A percentile compares a stretch with the other conserved stretches of the same genome.
These are phyloP conservation scores for Stegodyphus mimosarum DNA, from an alignment of 1,140 invertebrate genomes.

Conservation along the genomic window DNA sequence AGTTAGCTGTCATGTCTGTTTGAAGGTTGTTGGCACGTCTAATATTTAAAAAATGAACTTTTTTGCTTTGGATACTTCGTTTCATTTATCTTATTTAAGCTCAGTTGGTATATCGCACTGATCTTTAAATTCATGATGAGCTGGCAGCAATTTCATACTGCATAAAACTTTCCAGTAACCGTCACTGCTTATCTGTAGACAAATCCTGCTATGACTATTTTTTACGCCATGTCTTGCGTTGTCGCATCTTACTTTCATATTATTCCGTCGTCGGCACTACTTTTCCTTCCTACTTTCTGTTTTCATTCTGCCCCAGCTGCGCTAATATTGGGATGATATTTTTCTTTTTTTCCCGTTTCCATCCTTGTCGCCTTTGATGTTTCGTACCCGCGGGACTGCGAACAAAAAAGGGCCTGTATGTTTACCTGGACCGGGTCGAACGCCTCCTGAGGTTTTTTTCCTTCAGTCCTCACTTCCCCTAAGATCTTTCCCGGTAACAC, in stretches of 20 bases:
- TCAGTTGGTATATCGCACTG: too few relatives aligned
- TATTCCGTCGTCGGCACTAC: slow-evolving; percentile 54
- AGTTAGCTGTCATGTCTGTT: too few relatives aligned
- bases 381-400: slow-evolving; percentile 47
- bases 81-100: too few relatives aligned
- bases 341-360: slow-evolving; percentile 45
- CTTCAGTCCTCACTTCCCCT: not conserved
- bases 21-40: too few relatives aligned
- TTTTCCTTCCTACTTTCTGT: slow-evolving; percentile 42
- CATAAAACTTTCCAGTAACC: not conserved
- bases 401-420: slow-evolving; percentile 36
- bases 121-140: too few relatives aligned
- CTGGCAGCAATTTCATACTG: too few relatives aligned
- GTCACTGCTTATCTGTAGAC: slow-evolving; percentile 4
- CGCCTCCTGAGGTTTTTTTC: slow-evolving; percentile 52
- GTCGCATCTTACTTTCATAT: slow-evolving; percentile 60
- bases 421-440: slow-evolving; percentile 56
- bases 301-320: slow-evolving; percentile 53
- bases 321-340: slow-evolving; percentile 52
- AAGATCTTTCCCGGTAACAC: slow-evolving; percentile 9
- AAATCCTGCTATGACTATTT: slow-evolving; percentile 46
- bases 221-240: slow-evolving; percentile 44
- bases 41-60: too few relatives aligned
- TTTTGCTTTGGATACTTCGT: too few relatives aligned
- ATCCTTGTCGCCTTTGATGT: slow-evolving; percentile 55